Conservation (phyloP, 2,888 invertebrate genomes). For the Aphodius granarius region DNA sequence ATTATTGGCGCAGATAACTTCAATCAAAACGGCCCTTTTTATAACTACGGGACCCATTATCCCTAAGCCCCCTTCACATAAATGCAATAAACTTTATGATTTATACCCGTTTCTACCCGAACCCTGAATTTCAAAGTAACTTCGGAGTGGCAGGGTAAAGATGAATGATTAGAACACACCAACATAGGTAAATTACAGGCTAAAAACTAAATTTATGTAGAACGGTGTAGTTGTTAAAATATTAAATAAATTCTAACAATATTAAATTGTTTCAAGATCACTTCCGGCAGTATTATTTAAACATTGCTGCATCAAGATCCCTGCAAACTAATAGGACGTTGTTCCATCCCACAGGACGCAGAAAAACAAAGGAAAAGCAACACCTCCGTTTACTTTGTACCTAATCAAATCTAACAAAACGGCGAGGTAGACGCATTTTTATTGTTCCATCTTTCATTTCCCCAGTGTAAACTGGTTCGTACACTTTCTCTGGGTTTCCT, state of each 20-base stretch:
- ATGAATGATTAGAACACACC: neutral
- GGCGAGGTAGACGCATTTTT: neutral
- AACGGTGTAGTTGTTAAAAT: too few relatives aligned
- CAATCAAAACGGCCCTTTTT: constrained; percentile 46
- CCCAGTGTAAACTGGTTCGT: neutral
- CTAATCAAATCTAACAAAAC: neutral
- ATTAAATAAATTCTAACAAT: too few relatives aligned
- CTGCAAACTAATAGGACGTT: neutral
- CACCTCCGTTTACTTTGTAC: neutral
- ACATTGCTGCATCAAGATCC: neutral
- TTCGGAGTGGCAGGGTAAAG: neutral
- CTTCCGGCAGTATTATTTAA: neutral
- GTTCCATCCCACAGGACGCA: neutral
- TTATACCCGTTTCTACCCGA: constrained; percentile 35
- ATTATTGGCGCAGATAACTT: constrained; percentile 49
- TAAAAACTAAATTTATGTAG: neutral
- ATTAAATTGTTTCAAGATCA: too few relatives aligned
- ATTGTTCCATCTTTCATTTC: neutral
- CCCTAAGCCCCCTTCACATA: constrained; percentile 44
- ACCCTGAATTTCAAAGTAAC: neutral
- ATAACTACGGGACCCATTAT: constrained; percentile 44
- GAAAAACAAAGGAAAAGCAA: neutral
- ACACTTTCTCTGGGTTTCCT: neutral
- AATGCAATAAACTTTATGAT: constrained; percentile 44
- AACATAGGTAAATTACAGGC: neutral